phyloP scores from a whole-genome alignment of 2,888 invertebrate genomes.

The Apamea crenata region DNA sequence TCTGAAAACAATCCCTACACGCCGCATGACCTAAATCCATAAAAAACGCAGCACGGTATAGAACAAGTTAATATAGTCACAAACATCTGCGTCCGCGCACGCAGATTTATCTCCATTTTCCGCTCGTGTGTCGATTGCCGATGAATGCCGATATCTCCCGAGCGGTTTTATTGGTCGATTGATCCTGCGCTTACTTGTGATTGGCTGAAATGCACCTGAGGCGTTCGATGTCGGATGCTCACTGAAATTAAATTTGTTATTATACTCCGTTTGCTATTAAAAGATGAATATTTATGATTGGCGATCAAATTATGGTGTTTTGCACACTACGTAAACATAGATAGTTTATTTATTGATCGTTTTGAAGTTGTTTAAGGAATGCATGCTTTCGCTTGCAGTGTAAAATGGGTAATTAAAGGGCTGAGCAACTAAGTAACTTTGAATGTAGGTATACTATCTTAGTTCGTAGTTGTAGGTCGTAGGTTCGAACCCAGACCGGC shows the following conservation, averaged over 20 bases:
- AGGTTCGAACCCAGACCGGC: no score
- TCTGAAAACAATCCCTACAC: not conserved
- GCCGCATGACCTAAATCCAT: constrained; percentile 48
- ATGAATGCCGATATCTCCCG: constrained; percentile 49
- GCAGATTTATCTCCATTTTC: constrained; percentile 69
- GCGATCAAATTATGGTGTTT: constrained; percentile 67
- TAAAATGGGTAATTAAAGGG: constrained; percentile 15
- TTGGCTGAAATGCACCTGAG: constrained; percentile 64
- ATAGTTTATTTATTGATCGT: constrained; percentile 26
- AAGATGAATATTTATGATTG: constrained; percentile 65
- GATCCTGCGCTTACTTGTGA: constrained; percentile 47
- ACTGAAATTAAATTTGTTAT: constrained; percentile 67
- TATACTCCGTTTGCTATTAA: constrained; percentile 60
- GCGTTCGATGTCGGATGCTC: constrained; percentile 59
- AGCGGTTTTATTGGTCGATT: constrained; percentile 62
- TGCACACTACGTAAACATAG: constrained; percentile 55
- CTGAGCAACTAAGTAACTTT: constrained; percentile 1
- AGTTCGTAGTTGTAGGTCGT: no score
- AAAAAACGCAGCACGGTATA: constrained; percentile 26
- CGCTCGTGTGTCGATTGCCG: constrained; percentile 62
- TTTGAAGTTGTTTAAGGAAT: constrained; percentile 10
- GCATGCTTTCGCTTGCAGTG: not conserved
- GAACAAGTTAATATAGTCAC: constrained; percentile 46
- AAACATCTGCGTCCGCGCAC: constrained; percentile 70
- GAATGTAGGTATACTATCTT: not conserved